These are phyloP conservation scores for Coelinius sp. DNA, from an alignment of 2,888 invertebrate genomes.

Conservation along the genomic window DNA sequence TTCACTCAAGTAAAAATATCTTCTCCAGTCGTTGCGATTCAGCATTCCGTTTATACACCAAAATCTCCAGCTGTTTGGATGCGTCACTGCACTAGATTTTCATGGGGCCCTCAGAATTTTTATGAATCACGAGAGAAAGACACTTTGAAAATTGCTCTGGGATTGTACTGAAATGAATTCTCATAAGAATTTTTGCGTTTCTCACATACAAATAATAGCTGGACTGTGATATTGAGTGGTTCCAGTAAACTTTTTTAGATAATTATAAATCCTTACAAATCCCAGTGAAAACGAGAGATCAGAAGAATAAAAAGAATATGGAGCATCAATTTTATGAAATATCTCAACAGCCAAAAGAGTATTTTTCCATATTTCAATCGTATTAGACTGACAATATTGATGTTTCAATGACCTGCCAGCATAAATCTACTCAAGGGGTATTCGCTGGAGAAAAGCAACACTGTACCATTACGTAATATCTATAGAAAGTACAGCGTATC, in stretches of 20 bases:
- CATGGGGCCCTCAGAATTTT: constrained; percentile 5
- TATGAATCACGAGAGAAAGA: constrained; percentile 7
- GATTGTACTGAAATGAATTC: constrained; percentile 1
- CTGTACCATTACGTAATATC: constrained; percentile 6
- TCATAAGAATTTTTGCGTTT: constrained; percentile 5
- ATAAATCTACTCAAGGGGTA: neutral
- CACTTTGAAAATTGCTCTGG: constrained; percentile 6
- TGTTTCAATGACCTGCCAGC: neutral
- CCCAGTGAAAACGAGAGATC: neutral
- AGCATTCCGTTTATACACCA: constrained; percentile 9
- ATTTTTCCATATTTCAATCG: neutral
- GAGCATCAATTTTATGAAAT: neutral
- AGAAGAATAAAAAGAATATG: neutral
- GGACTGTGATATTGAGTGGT: constrained; percentile 1
- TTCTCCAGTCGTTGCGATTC: neutral
- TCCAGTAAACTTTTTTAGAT: no score
- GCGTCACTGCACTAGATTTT: constrained; percentile 11
- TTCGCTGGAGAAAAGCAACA: constrained; percentile 1
- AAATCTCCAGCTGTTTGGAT: constrained; percentile 9
- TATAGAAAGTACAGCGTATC: neutral
- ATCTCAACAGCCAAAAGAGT: neutral
- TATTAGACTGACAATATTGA: neutral
- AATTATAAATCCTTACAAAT: neutral
- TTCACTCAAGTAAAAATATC: constrained; percentile 11
- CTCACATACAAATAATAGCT: constrained; percentile 1